Conservation (phyloP, 2,888 invertebrate species). For the Callinectes sapidus region DNA sequence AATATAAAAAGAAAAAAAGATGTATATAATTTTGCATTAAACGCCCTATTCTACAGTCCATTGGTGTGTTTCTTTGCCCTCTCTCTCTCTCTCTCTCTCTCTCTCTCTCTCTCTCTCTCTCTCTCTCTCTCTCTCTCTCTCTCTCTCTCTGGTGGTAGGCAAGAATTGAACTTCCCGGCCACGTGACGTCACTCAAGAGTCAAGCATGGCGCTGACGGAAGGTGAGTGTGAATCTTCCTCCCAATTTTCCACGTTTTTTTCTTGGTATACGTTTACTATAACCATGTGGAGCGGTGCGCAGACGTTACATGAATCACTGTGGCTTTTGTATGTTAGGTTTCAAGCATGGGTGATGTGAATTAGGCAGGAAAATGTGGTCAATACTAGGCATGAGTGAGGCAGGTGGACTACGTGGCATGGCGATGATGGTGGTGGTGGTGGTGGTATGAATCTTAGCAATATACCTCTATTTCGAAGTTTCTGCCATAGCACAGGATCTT, state of each 20-base stretch:
- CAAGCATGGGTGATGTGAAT: not conserved
- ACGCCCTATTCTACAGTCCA: constrained; percentile 66
- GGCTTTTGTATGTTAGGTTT: not conserved
- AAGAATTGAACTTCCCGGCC: not conserved
- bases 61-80: not conserved
- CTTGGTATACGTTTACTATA: not conserved
- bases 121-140: too few relatives aligned
- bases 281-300: not conserved
- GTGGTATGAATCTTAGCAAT: not conserved
- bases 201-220: not conserved
- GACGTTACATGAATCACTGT: not conserved
- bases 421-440: not conserved
- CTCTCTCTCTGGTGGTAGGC: too few relatives aligned
- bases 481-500: not conserved
- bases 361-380: too few relatives aligned
- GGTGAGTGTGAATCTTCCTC: not conserved
- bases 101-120: too few relatives aligned
- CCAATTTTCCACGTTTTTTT: not conserved
- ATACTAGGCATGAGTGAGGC: not conserved
- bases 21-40: constrained; percentile 70
- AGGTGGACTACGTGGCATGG: not conserved
- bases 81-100: not conserved
- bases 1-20: constrained; percentile 50
- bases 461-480: not conserved
- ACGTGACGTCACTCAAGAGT: not conserved